These are phyloP conservation scores for Electrona antarctica DNA, from an alignment of 2,113 vertebrate species.

Conservation along the genomic window DNA sequence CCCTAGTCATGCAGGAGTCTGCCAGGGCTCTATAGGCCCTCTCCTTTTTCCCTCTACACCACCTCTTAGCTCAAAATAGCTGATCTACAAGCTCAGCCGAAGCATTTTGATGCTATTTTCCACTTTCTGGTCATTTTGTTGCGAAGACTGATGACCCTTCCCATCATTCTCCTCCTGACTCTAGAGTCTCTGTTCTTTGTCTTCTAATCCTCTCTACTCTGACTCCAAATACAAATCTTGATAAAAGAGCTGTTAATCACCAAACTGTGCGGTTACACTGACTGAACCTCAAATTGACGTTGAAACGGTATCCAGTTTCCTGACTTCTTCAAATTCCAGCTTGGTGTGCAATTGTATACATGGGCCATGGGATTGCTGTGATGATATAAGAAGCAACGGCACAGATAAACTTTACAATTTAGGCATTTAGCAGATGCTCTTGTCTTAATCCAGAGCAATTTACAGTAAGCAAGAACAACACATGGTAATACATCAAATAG, in stretches of 20 bases:
- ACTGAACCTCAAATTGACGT: constrained; percentile 16
- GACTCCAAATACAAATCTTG: constrained; percentile 28
- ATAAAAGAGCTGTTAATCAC: constrained; percentile 28
- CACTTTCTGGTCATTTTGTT: too few relatives aligned
- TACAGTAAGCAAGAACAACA: too few relatives aligned
- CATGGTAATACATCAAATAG: too few relatives aligned
- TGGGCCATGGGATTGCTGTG: constrained; percentile 17
- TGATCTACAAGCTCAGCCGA: too few relatives aligned
- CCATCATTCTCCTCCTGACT: too few relatives aligned
- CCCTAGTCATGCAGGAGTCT: neutral
- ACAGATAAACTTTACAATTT: neutral
- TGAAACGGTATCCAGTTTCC: constrained; percentile 10
- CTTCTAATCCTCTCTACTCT: constrained; percentile 19
- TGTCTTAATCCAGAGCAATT: too few relatives aligned
- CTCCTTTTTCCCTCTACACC: too few relatives aligned
- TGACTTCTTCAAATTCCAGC: constrained; percentile 18
- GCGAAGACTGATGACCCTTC: too few relatives aligned
- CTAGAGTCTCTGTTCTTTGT: neutral
- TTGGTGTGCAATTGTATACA: neutral
- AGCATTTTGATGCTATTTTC: too few relatives aligned
- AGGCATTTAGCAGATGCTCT: too few relatives aligned
- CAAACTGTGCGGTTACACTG: constrained; percentile 27
- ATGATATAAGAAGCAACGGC: constrained; percentile 11
- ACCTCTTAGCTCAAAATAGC: too few relatives aligned
- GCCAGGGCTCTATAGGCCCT: too few relatives aligned